phyloP scores from a whole-genome alignment of 2,888 invertebrate genomes.

The Acleris laterana region DNA sequence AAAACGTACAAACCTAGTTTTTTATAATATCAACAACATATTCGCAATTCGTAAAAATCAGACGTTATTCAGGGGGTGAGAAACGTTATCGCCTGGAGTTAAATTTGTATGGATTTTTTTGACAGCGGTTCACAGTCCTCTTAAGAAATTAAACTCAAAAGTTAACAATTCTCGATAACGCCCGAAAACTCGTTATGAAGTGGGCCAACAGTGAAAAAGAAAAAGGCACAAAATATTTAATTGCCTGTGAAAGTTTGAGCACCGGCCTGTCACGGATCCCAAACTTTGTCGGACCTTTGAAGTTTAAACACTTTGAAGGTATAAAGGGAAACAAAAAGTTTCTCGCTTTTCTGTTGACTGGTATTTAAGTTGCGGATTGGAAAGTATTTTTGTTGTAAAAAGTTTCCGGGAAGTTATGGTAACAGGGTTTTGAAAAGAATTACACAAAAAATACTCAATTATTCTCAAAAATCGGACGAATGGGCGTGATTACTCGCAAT shows the following conservation, averaged over 20 bases:
- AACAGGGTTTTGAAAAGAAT: not conserved
- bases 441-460: no score
- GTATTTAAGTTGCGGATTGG: no score
- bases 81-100: no score
- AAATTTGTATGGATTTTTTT: no score
- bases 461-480: no score
- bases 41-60: no score
- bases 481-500: no score
- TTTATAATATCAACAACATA: no score
- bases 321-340: not conserved
- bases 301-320: conserved; percentile 10
- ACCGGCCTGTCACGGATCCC: conserved; percentile 23
- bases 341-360: not conserved
- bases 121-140: no score
- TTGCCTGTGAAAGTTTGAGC: conserved; percentile 25
- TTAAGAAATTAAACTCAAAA: not conserved
- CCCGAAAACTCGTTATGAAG: conserved; percentile 19
- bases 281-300: conserved; percentile 22
- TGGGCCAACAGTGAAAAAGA: conserved; percentile 15
- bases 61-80: no score
- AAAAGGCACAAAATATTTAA: conserved; percentile 22
- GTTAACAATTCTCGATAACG: not conserved
- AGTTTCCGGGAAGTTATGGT: not conserved
- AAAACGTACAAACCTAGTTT: no score
- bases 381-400: no score